Percentiles rank a stretch among this genome's conserved stretches.
Evolutionary conservation across 2,113 vertebrate genomes (phyloP).

Genomic region (Prionailurus bengalensis): DNA sequence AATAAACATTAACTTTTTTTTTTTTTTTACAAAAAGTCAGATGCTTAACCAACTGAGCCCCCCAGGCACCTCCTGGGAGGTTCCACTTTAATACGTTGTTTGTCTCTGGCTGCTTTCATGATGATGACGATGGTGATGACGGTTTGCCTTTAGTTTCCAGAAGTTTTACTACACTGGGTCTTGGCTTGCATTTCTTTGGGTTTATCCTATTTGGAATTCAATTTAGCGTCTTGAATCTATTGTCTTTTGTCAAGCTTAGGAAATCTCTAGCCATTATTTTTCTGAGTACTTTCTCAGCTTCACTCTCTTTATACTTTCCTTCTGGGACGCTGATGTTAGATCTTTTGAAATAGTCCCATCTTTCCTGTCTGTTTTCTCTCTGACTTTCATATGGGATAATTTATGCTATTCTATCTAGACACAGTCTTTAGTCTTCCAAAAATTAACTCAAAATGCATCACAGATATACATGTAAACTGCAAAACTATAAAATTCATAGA

Average conservation of each 20-base stretch:
- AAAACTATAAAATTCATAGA: neutral
- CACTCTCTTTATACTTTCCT: neutral
- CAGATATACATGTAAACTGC: neutral
- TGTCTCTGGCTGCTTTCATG: neutral
- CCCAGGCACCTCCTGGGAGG: too few relatives aligned
- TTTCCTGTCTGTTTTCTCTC: neutral
- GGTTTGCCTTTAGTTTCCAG: neutral
- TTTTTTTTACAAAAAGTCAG: too few relatives aligned
- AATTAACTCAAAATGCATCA: neutral
- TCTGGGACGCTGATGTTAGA: neutral
- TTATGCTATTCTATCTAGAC: neutral
- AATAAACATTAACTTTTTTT: too few relatives aligned
- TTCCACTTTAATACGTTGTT: neutral
- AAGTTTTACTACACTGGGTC: neutral
- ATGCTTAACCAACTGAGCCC: too few relatives aligned
- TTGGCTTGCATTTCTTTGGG: neutral
- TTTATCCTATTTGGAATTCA: neutral
- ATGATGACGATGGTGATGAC: too few relatives aligned
- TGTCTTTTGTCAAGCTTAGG: neutral
- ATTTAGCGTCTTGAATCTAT: neutral
- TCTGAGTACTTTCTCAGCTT: neutral
- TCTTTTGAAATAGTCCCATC: neutral
- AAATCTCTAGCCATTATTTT: neutral
- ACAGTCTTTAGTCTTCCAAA: neutral
- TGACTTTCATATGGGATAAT: neutral